Conservation (phyloP, 2,113 vertebrate genomes). For the Reinhardtius hippoglossoides region DNA sequence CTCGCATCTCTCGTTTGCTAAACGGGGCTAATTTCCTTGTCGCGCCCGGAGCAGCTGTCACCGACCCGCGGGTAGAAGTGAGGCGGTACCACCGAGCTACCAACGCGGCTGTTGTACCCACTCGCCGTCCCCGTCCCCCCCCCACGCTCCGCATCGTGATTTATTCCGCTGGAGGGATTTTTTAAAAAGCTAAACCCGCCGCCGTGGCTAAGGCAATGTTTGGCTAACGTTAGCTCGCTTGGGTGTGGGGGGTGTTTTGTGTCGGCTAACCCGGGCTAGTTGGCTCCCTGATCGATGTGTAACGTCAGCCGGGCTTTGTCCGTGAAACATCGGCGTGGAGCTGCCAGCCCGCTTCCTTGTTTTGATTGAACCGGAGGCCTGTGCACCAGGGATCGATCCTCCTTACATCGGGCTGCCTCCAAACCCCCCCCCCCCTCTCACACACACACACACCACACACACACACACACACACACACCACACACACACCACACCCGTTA, state of each 20-base stretch:
- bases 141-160: no score
- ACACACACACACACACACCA: no score
- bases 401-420: background rate
- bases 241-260: background rate
- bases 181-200: background rate
- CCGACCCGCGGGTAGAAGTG: conserved; percentile 38
- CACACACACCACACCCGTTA: no score
- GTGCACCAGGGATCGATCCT: conserved; percentile 39
- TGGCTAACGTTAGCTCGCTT: conserved; percentile 53
- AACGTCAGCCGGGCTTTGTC: conserved; percentile 48
- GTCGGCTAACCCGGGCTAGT: conserved; percentile 41
- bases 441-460: no score
- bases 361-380: conserved; percentile 44
- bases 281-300: conserved; percentile 45
- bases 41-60: conserved; percentile 70
- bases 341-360: conserved; percentile 41
- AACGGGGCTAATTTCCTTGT: conserved; percentile 78
- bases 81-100: conserved; percentile 20
- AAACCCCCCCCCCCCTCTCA: background rate
- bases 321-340: conserved; percentile 10
- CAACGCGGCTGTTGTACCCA: background rate
- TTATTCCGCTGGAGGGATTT: background rate
- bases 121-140: no score
- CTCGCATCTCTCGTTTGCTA: conserved; percentile 37
- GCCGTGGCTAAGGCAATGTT: conserved; percentile 37